Evolutionary conservation across 2,797 vertebrate species (phyloP), one percentile per base, ranked within the genome.

Genomic region (Aphelocoma californica): DNA sequence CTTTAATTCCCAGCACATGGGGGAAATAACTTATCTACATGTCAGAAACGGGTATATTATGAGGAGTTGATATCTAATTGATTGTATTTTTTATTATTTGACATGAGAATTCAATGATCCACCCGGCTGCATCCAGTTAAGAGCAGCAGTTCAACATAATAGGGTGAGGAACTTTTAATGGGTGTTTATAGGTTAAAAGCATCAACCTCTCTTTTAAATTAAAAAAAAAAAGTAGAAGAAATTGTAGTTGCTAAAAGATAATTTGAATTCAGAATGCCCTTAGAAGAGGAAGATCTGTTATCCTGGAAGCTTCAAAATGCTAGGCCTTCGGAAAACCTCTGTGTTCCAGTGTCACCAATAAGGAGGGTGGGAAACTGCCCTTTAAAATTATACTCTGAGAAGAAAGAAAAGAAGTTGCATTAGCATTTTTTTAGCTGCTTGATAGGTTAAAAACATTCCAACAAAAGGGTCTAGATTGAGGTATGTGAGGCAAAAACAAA

Each of bases 171-270:
- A 97, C 92, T 97, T 97, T 97, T 97, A 98, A 96, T 97, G 92
- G 93, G 94, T 97, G 97, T 98, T 98, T 97, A 98, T 97, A 97
- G 95, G 91, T 97, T 97, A 95, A 97, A 97, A 97, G 85, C 90
- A 97, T 94, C 71, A 67, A 90, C 95, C 57, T 88, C 83, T 90
- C 75, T 92, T 97, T 97, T 96, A 98, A 97, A 97, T 92, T 91
- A 97, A 98, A 94, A 90, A 90, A 90, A 48, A 90, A 48, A 93
- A 94, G 81, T 90, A 91, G 87, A 97, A 98, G 94, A 97, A 96
- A 95, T 89, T 96, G 86, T 86, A 97, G 95, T 93, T 91, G 20
- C 95, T 96, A 92, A 96, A 97, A 93, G 96, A 95, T 96, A 97
- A 93, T 86, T 96, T 92, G 94, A 96, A 95, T 96, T 96, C 91